Conservation (phyloP, 1,140 invertebrate genomes). For the Procambarus virginalis region DNA sequence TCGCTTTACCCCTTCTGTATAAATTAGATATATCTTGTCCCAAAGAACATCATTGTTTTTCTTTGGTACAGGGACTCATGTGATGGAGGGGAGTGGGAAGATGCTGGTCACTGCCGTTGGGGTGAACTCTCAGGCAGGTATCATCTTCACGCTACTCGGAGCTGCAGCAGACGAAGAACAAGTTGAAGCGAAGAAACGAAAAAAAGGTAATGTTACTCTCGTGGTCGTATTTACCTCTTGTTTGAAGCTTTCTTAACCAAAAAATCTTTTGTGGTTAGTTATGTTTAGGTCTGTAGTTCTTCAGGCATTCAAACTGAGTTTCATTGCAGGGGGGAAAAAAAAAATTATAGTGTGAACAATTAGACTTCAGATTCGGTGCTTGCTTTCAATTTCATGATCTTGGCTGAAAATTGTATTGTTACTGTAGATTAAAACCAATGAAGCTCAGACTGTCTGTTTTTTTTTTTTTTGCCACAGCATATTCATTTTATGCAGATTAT, state of each 20-base stretch:
- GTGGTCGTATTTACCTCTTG: neutral
- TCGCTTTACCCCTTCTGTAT: too few relatives aligned
- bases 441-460: constrained; percentile 33
- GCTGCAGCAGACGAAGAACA: constrained; percentile 95
- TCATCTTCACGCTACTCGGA: constrained; percentile 98
- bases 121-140: constrained; percentile 99
- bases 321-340: constrained; percentile 2
- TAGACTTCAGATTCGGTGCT: neutral
- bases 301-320: constrained; percentile 13
- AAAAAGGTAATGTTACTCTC: constrained; percentile 83
- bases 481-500: constrained; percentile 23
- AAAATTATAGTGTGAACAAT: neutral
- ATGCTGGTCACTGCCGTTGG: constrained; percentile 99
- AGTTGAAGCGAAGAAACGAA: constrained; percentile 93
- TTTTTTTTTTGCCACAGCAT: constrained; percentile 1
- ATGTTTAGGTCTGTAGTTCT: constrained; percentile 12
- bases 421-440: neutral
- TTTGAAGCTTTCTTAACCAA: neutral
- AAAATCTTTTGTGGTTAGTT: neutral
- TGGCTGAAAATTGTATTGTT: neutral
- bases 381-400: neutral
- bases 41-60: neutral
- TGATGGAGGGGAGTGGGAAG: constrained; percentile 99
- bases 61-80: constrained; percentile 88
- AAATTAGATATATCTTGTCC: neutral